Evolutionary conservation across 92 coral and sea anemone species (phyloP), one percentile per base, ranked within the genome.

Genomic region (Diadumene lineata): DNA sequence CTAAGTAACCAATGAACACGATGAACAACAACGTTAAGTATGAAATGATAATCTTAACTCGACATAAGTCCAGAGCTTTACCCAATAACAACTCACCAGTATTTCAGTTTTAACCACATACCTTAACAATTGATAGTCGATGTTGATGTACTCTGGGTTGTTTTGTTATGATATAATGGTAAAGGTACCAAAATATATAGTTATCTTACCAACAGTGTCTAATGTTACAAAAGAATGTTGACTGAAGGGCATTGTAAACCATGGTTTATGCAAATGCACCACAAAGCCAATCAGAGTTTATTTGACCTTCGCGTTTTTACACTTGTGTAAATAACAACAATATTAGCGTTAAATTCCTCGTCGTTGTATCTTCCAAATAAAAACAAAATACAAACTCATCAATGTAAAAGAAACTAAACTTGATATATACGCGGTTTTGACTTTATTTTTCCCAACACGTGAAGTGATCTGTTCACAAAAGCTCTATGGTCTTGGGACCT

Each of bases 161-260:
- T 28, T 11, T 19, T 15, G 31, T 6, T 62, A 22, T 13, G n/a
- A 62, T 26, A 28, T 28, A 29, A 43, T 28, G 1, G 3, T 3
- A 1, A 29, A 31, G 43, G 25, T 56, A 53, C 11, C 43, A 1
- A 24, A 0, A 56, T 53, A 72, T 31, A n/a, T 33, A 75, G 84
- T 73, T 84, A 73, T 70, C 89, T 38, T 69, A 50, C 82, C 89
- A 74, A 85, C 85, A 74, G 34, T 30, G 79, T 64, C 58, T 56
- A 76, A 75, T 75, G 89, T 80, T 85, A 83, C 85, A 72, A 75
- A 85, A 85, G 89, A 85, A 85, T 85, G 89, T 57, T 48, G 31
- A 1, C 33, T 61, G 63, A 32, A 72, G 77, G 19, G 27, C 58
- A 18, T 62, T 18, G 81, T 27, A 67, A 66, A 31, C 65, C 61